phyloP scores from a whole-genome alignment of 2,113 vertebrate species.

The Lutjanus erythropterus region DNA sequence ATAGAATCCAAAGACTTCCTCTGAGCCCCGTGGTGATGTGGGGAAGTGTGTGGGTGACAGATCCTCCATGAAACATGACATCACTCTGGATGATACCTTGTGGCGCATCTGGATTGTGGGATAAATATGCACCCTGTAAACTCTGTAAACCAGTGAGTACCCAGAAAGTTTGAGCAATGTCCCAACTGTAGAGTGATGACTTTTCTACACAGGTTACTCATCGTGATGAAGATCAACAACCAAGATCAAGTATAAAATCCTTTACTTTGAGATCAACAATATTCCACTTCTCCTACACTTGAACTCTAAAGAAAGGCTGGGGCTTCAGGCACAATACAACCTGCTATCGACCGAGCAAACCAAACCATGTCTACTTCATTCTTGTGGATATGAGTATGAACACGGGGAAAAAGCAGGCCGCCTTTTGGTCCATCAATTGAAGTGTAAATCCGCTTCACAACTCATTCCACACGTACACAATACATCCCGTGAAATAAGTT shows the following conservation, averaged over 20 bases:
- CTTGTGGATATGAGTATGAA: too few species aligned
- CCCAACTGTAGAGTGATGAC: slow-evolving; percentile 93
- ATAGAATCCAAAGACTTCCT: slow-evolving; percentile 88
- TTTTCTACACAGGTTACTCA: slow-evolving; percentile 86
- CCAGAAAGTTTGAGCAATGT: slow-evolving; percentile 91
- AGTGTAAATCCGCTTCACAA: too few species aligned
- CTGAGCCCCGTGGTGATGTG: slow-evolving; percentile 93
- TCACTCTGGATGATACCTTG: slow-evolving; percentile 84
- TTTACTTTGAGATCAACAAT: too few species aligned
- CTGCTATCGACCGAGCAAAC: too few species aligned
- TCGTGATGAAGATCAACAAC: slow-evolving; percentile 43
- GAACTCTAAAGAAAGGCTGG: too few species aligned
- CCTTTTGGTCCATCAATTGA: too few species aligned
- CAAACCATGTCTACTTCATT: too few species aligned
- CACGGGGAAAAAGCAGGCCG: too few species aligned
- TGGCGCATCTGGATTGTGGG: slow-evolving; percentile 58
- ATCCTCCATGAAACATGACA: slow-evolving; percentile 87
- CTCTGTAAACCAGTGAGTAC: slow-evolving; percentile 98
- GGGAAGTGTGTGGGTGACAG: slow-evolving; percentile 88
- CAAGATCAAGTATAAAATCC: not conserved
- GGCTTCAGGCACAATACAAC: too few species aligned
- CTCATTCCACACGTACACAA: too few species aligned
- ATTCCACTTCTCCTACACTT: too few species aligned
- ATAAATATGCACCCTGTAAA: slow-evolving; percentile 89
- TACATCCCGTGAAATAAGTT: too few species aligned